Evolutionary conservation across 2,113 vertebrate species (phyloP).

Genomic region (Thalassoma bifasciatum): DNA sequence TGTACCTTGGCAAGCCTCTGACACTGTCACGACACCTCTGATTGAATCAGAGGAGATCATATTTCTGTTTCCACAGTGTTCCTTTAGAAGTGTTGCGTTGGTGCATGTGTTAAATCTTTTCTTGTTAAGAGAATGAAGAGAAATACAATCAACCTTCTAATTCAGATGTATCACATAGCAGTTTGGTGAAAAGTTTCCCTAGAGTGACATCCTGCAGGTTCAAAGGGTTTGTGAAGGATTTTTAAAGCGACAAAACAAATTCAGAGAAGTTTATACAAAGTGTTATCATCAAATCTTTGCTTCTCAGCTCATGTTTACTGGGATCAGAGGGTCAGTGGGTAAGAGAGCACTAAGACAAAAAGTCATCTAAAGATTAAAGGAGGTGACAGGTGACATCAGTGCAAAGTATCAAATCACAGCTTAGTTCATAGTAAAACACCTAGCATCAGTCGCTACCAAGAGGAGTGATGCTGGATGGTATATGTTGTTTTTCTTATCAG

Average conservation of each 20-base stretch:
- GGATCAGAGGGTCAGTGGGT: conserved; percentile 50
- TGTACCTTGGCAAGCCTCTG: background rate
- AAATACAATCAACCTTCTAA: background rate
- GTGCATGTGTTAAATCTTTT: background rate
- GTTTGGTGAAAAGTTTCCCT: background rate
- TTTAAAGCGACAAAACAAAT: background rate
- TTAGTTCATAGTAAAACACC: too few species aligned
- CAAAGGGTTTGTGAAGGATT: background rate
- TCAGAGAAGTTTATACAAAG: background rate
- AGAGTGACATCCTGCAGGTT: too few species aligned
- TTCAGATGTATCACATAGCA: background rate
- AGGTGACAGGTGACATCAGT: conserved; percentile 25
- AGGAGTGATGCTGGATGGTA: background rate
- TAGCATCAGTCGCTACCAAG: background rate
- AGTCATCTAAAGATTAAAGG: conserved; percentile 13
- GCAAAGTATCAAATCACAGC: conserved; percentile 1
- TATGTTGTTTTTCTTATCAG: background rate
- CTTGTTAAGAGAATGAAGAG: background rate
- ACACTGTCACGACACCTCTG: background rate
- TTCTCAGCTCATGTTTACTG: conserved; percentile 31
- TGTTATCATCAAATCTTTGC: background rate
- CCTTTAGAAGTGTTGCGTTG: too few species aligned
- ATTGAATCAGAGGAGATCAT: conserved; percentile 4
- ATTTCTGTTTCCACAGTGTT: conserved; percentile 1
- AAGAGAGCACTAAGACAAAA: conserved; percentile 24